These are phyloP conservation scores for Otolemur garnettii DNA, from an alignment of 2,113 vertebrate genomes.

Conservation along the genomic window DNA sequence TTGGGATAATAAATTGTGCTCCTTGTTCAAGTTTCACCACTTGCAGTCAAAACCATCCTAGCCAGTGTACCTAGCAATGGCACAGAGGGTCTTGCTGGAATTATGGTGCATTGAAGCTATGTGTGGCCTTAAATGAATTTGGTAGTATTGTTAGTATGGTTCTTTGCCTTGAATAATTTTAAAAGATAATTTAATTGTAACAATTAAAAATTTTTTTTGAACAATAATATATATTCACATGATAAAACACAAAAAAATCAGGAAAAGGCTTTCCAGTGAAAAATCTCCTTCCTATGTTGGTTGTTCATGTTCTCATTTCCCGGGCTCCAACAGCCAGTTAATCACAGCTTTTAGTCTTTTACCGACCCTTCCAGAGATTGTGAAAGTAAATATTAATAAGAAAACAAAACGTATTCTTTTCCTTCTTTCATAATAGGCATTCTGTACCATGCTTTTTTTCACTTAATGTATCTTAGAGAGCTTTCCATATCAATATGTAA, in stretches of 20 bases:
- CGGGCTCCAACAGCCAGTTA: not conserved
- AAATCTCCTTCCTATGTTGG: not conserved
- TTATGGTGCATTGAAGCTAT: not conserved
- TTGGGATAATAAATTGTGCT: not conserved
- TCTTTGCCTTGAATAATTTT: constrained; percentile 50
- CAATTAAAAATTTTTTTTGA: not conserved
- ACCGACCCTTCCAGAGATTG: constrained; percentile 5
- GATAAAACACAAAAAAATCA: not conserved
- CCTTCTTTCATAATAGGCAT: not conserved
- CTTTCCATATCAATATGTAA: constrained; percentile 15
- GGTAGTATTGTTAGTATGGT: not conserved
- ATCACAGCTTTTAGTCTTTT: not conserved
- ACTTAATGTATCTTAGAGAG: not conserved
- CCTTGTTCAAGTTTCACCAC: not conserved
- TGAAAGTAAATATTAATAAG: constrained; percentile 25
- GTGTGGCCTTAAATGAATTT: not conserved
- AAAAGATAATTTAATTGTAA: not conserved
- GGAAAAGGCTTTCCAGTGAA: not conserved
- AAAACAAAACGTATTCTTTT: not conserved
- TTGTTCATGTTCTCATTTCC: not conserved
- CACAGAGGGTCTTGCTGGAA: not conserved
- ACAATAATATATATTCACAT: not conserved
- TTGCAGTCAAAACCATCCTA: not conserved
- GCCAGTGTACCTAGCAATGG: not conserved
- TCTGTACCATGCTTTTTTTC: not conserved